Conservation (phyloP, 2,113 vertebrate species). For the Phalacrocorax aristotelis region DNA sequence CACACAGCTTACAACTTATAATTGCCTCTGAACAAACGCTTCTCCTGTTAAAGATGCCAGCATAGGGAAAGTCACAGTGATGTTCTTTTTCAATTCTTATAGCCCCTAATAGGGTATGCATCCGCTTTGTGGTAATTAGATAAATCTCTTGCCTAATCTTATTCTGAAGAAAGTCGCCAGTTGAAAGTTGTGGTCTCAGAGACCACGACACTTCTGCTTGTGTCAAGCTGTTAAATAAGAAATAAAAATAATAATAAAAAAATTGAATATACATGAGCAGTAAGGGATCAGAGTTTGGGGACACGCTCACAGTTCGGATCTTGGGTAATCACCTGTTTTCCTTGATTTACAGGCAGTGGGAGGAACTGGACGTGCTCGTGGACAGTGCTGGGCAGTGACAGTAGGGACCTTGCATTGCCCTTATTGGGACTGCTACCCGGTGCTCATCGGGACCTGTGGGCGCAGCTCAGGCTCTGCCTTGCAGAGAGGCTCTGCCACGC, state of each 20-base stretch:
- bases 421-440: fast-evolving
- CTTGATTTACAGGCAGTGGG: not conserved
- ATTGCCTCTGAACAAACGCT: not conserved
- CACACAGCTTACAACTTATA: not conserved
- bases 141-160: not conserved
- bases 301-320: not conserved
- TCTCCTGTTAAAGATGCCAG: not conserved
- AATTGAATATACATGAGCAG: not conserved
- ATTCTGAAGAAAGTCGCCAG: not conserved
- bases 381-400: not conserved
- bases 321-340: not conserved
- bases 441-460: not conserved
- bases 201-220: not conserved
- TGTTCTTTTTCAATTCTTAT: not conserved
- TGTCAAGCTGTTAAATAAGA: not conserved
- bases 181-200: not conserved
- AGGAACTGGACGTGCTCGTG: too few species aligned
- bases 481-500: not conserved
- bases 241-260: too few species aligned
- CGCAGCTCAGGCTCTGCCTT: not conserved
- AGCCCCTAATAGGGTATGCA: not conserved
- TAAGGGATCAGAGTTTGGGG: not conserved
- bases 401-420: not conserved
- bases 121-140: not conserved
- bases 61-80: not conserved